phyloP scores from a whole-genome alignment of 2,888 invertebrate genomes.

The Biston stratarius region DNA sequence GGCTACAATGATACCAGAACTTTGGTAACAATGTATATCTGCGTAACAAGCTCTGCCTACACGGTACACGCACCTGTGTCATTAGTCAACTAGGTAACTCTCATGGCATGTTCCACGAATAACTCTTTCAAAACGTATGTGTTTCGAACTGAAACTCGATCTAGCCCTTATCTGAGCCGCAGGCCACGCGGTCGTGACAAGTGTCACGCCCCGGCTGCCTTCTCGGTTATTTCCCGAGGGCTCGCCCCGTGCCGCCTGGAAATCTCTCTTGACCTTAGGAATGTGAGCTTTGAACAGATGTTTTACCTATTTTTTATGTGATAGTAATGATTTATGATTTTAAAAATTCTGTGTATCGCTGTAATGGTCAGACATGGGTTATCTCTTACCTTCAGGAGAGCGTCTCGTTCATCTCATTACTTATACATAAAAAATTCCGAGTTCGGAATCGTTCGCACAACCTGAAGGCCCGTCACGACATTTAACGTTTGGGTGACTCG shows the following conservation, averaged over 20 bases:
- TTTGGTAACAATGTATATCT: neutral
- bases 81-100: neutral
- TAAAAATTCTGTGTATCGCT: too few relatives aligned
- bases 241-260: constrained; percentile 2
- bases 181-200: constrained; percentile 4
- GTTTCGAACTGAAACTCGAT: neutral
- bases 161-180: constrained; percentile 2
- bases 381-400: too few relatives aligned
- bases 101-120: neutral
- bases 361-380: too few relatives aligned
- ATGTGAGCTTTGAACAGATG: constrained; percentile 17
- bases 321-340: too few relatives aligned
- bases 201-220: constrained; percentile 4
- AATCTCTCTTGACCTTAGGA: constrained; percentile 31
- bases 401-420: too few relatives aligned
- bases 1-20: neutral
- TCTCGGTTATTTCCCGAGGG: constrained; percentile 27
- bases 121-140: constrained; percentile 3
- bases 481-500: neutral
- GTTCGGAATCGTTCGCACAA: too few relatives aligned
- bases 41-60: neutral
- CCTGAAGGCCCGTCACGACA: too few relatives aligned
- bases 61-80: neutral
- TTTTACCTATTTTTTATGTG: constrained; percentile 1
- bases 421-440: too few relatives aligned